These are phyloP conservation scores for Caenorhabditis latens DNA, from an alignment of 1,140 invertebrate genomes.

Conservation along the genomic window DNA sequence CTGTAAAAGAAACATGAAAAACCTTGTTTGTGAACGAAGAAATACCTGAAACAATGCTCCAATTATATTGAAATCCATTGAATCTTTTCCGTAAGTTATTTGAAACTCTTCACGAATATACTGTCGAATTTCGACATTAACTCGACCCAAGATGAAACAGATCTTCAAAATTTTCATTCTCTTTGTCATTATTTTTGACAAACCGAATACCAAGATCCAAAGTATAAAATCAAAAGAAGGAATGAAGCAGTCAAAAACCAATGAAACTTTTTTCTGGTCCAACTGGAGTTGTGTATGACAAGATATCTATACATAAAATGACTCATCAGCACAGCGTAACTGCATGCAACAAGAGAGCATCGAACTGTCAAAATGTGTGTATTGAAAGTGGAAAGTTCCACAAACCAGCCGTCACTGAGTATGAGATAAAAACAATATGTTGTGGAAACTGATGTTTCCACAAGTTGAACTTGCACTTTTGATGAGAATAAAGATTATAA, in stretches of 20 bases:
- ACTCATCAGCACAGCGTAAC: background rate
- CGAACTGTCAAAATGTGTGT: background rate
- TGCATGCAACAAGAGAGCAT: background rate
- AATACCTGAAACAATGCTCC: background rate
- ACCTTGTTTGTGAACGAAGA: too few relatives aligned
- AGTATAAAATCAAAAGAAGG: background rate
- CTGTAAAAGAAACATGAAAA: too few relatives aligned
- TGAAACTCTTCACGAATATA: background rate
- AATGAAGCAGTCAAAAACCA: background rate
- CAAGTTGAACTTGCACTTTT: too few relatives aligned
- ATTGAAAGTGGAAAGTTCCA: background rate
- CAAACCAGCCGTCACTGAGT: background rate
- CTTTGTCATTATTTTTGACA: too few relatives aligned
- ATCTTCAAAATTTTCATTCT: too few relatives aligned
- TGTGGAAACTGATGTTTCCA: background rate
- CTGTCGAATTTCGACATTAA: background rate
- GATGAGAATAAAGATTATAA: too few relatives aligned
- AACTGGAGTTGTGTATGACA: background rate
- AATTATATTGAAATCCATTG: constrained; percentile 2
- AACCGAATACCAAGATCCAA: background rate
- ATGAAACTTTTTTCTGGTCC: background rate
- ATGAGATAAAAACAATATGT: background rate
- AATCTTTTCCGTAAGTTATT: background rate
- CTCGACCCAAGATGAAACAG: background rate
- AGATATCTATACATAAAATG: constrained; percentile 7